phyloP scores from a whole-genome alignment of 2,797 vertebrate genomes.

The Anabas testudineus region DNA sequence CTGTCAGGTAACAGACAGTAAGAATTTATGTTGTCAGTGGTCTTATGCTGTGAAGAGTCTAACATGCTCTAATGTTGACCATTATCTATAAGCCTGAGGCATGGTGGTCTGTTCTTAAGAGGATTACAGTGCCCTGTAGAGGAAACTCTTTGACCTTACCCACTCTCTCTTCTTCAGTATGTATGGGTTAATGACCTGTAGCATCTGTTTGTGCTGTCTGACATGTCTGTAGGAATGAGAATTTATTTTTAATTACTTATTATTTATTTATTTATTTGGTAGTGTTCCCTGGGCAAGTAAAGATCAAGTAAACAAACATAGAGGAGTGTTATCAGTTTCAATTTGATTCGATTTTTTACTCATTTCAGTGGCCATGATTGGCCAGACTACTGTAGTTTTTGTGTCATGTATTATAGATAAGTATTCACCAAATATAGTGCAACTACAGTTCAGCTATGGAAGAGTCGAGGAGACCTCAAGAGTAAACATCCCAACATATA shows the following conservation, averaged over 20 bases:
- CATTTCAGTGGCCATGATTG: neutral
- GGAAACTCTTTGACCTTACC: constrained; percentile 17
- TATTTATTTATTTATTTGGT: neutral
- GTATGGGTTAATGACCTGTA: neutral
- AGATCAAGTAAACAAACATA: neutral
- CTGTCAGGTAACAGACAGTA: neutral
- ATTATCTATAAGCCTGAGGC: neutral
- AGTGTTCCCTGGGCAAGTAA: neutral
- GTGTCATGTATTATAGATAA: too few species aligned
- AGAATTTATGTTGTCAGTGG: constrained; percentile 15
- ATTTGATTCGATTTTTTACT: neutral
- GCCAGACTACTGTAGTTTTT: neutral
- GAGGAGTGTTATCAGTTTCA: neutral
- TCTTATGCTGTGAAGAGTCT: constrained; percentile 29
- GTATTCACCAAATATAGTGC: too few species aligned
- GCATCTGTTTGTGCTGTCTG: too few species aligned
- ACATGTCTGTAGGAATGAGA: neutral
- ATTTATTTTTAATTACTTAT: too few species aligned
- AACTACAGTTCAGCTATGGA: too few species aligned
- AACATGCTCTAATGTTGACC: constrained; percentile 13
- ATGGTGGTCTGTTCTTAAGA: constrained; percentile 47
- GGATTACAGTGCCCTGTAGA: constrained; percentile 39
- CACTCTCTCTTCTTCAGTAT: neutral
- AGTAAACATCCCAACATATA: too few species aligned
- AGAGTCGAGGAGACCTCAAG: too few species aligned